Conservation (phyloP, 2,888 invertebrate genomes). For the Pollenia griseotomentosa region DNA sequence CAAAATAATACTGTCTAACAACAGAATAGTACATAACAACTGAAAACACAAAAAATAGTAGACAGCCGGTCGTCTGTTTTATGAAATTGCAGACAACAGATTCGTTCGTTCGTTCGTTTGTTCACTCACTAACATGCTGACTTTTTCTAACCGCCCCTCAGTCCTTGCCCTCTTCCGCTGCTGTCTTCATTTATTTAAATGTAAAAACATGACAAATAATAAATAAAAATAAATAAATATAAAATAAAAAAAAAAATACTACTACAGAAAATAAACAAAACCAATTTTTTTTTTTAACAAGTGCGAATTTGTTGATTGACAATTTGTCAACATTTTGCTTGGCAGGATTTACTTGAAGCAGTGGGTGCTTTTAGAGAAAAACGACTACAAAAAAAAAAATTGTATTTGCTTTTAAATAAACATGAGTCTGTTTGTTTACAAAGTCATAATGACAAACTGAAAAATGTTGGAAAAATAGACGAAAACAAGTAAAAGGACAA, state of each 20-base stretch:
- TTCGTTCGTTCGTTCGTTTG: background rate
- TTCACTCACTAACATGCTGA: background rate
- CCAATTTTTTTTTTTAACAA: slow-evolving; percentile 22
- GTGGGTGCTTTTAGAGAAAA: slow-evolving; percentile 29
- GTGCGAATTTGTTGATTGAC: slow-evolving; percentile 70
- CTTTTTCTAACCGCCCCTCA: background rate
- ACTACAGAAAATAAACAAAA: background rate
- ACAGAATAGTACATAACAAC: background rate
- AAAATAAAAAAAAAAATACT: slow-evolving; percentile 7
- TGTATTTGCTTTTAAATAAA: background rate
- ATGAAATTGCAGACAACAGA: slow-evolving; percentile 24
- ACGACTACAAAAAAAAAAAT: background rate
- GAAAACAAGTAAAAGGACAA: background rate
- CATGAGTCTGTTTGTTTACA: slow-evolving; percentile 20
- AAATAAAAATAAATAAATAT: slow-evolving; percentile 39
- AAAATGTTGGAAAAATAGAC: background rate
- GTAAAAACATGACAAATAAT: slow-evolving; percentile 49
- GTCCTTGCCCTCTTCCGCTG: background rate
- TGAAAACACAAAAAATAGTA: slow-evolving; percentile 16
- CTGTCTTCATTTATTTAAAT: slow-evolving; percentile 36
- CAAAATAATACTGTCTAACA: slow-evolving; percentile 1
- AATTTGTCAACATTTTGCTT: slow-evolving; percentile 69
- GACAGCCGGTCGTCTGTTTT: slow-evolving; percentile 33
- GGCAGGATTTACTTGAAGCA: slow-evolving; percentile 39
- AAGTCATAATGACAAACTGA: background rate